These are phyloP conservation scores for Potamilus streckersoni DNA, from an alignment of 1,140 invertebrate species.

Conservation along the genomic window DNA sequence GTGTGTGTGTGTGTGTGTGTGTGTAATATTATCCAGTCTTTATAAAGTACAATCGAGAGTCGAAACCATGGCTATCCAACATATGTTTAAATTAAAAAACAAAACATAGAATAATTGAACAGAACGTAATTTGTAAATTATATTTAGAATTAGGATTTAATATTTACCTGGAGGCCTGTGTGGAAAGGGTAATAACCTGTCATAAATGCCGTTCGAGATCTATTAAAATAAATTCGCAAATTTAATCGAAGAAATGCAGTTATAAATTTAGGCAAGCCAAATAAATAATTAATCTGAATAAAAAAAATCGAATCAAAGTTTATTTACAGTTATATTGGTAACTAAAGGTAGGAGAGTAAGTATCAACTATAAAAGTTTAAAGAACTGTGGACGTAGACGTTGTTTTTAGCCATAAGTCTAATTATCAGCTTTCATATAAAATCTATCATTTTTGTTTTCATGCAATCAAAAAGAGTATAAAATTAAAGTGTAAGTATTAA, in stretches of 20 bases:
- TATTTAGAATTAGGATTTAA: neutral
- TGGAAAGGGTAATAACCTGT: slow-evolving; percentile 89
- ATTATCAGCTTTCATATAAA: too few species aligned
- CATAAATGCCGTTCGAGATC: slow-evolving; percentile 82
- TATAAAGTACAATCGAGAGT: neutral
- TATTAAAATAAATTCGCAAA: slow-evolving; percentile 5
- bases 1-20: neutral
- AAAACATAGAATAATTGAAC: neutral
- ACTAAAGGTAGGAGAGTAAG: neutral
- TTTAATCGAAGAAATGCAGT: neutral
- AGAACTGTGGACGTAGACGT: too few species aligned
- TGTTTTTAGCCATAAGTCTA: too few species aligned
- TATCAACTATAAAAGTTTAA: too few species aligned
- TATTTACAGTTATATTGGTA: neutral
- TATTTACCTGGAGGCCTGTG: slow-evolving; percentile 72
- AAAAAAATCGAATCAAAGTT: neutral
- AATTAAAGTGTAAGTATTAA: neutral
- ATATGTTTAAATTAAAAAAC: neutral
- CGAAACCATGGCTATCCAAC: too few species aligned
- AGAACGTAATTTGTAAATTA: neutral
- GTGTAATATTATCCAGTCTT: neutral
- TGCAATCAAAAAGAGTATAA: neutral
- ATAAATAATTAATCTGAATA: neutral
- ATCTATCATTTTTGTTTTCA: neutral
- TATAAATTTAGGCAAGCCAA: neutral